Evolutionary conservation across 2,113 vertebrate genomes (phyloP).

Genomic region (Recurvirostra avosetta): DNA sequence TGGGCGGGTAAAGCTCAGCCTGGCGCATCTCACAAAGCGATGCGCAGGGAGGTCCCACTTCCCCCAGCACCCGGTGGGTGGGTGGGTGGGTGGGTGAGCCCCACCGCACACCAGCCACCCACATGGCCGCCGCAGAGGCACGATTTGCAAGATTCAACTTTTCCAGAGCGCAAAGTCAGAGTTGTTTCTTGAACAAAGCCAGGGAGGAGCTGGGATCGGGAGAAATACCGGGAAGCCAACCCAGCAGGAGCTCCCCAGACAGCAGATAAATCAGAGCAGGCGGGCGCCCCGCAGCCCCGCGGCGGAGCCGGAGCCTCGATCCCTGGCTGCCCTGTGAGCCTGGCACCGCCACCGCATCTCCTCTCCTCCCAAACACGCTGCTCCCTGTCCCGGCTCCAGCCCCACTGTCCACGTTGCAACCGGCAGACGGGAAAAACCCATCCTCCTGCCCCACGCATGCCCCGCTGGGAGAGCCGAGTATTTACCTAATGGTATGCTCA

Average conservation of each 20-base stretch:
- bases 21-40: background rate
- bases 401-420: background rate
- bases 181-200: constrained; percentile 17
- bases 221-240: background rate
- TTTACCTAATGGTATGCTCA: constrained; percentile 92
- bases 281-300: background rate
- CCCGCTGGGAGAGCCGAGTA: background rate
- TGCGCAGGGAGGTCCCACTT: background rate
- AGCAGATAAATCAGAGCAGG: constrained; percentile 10
- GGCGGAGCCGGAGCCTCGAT: background rate
- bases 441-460: accelerated
- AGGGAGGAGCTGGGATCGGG: background rate
- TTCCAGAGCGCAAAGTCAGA: background rate
- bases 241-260: constrained; percentile 17
- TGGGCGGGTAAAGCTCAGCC: background rate
- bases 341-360: background rate
- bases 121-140: accelerated
- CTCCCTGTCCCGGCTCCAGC: background rate
- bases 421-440: background rate
- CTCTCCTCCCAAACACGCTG: background rate
- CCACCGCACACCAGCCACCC: background rate
- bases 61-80: background rate
- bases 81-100: background rate
- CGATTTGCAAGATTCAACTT: background rate
- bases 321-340: background rate